Evolutionary conservation across 2,888 invertebrate genomes (phyloP), one percentile per base, ranked within the genome.

Genomic region (Bibio marci): DNA sequence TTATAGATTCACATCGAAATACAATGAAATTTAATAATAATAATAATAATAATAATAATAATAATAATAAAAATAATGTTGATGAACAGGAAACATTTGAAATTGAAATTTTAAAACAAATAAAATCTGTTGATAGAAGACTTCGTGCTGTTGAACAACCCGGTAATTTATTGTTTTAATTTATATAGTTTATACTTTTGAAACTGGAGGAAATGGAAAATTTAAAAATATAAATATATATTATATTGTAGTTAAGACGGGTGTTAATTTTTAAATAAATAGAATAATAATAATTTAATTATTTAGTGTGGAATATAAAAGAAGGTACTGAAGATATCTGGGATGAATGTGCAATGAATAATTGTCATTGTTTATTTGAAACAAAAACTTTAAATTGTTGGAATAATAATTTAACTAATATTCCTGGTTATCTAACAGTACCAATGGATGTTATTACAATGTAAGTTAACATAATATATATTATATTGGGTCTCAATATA

Each of bases 121-220:
- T 69, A 17, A 52, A 61, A 3, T 63, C 64, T 41, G 57, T 76
- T 30, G 76, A 76, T 47, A 63, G 72, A 40, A 57, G 75, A 35
- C 53, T 76, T 14, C 58, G 72, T 40, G 70, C 75, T 2, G 63
- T 76, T 40, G 76, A 76, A 52, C 76, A 76, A 52, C 73, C 76
- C 46, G 64, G 71, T 69, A 51, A 50, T 49, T 46, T n/a, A n/a
- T n/a, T n/a, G n/a, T n/a, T n/a, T n/a, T n/a, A n/a, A 22, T 22
- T 22, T 22, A 22, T 22, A 22, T 22, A 22, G 5, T 8, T 6
- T 22, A 22, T 22, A 22, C n/a, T n/a, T n/a, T n/a, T n/a, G n/a
- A n/a, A n/a, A n/a, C 12, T 18, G 15, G 12, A 18, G 11, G 14
- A n/a, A n/a, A n/a, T n/a, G n/a, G n/a, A n/a, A n/a, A n/a, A n/a